These are phyloP conservation scores for Drosophila tripunctata DNA, from an alignment of 2,888 invertebrate genomes.

Conservation along the genomic window DNA sequence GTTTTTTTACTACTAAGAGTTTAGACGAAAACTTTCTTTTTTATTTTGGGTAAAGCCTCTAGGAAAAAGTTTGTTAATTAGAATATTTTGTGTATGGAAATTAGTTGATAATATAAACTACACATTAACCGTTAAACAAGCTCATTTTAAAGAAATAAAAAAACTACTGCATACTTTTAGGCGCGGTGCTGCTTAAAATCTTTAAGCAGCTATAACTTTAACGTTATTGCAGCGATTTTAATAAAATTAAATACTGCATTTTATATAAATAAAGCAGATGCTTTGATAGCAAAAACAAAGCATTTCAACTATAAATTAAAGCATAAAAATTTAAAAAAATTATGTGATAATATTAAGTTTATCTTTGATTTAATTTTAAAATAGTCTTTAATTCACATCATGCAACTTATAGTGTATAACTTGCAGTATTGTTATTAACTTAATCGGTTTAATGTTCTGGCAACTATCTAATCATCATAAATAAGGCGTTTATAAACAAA, in stretches of 20 bases:
- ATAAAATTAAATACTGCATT: background rate
- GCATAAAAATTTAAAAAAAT: too few relatives aligned
- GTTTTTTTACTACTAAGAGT: background rate
- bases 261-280: too few relatives aligned
- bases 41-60: background rate
- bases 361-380: too few relatives aligned
- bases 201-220: background rate
- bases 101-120: background rate
- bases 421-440: background rate
- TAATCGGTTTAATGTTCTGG: background rate
- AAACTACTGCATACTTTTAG: background rate
- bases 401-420: too few relatives aligned
- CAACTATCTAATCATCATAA: slow-evolving; percentile 6
- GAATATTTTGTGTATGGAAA: background rate
- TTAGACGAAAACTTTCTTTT: background rate
- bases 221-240: too few relatives aligned
- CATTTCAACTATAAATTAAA: too few relatives aligned
- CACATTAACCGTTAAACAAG: too few relatives aligned
- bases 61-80: background rate
- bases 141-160: background rate
- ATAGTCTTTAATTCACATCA: too few relatives aligned
- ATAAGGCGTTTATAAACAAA: slow-evolving; percentile 1
- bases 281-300: too few relatives aligned
- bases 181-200: background rate
- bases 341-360: too few relatives aligned